Percentiles rank a stretch among this genome's conserved stretches.
phyloP scores from a whole-genome alignment of 2,888 invertebrate genomes.

The Hydraecia micacea region DNA sequence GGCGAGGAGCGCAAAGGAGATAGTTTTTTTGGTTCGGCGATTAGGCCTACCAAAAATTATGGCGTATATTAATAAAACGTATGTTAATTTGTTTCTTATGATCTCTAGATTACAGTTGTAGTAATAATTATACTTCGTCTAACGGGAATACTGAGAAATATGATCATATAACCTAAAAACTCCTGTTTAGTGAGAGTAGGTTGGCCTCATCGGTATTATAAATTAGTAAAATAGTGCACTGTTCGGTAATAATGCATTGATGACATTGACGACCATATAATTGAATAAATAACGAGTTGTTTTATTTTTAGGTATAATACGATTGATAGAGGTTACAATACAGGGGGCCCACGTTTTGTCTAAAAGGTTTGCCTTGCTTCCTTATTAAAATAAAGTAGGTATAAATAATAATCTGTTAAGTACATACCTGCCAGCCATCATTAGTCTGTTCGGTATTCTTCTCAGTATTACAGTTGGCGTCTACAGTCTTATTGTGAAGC shows the following conservation, averaged over 20 bases:
- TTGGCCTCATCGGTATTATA: background rate
- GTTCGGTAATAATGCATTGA: background rate
- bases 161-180: background rate
- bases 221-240: background rate
- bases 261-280: background rate
- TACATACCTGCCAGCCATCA: conserved; percentile 84
- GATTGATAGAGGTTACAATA: background rate
- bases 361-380: background rate
- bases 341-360: background rate
- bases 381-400: background rate
- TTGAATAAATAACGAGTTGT: background rate
- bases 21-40: background rate
- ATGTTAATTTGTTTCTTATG: background rate
- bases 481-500: conserved; percentile 78
- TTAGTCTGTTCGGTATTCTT: conserved; percentile 76
- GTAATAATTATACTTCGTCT: background rate
- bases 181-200: background rate
- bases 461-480: conserved; percentile 85
- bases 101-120: background rate
- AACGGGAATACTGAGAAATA: background rate
- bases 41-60: background rate
- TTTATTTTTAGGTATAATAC: background rate
- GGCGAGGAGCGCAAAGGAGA: background rate
- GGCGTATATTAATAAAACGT: background rate
- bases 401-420: background rate